Conservation (phyloP, 2,888 invertebrate species). For the Dasypogon diadema region DNA sequence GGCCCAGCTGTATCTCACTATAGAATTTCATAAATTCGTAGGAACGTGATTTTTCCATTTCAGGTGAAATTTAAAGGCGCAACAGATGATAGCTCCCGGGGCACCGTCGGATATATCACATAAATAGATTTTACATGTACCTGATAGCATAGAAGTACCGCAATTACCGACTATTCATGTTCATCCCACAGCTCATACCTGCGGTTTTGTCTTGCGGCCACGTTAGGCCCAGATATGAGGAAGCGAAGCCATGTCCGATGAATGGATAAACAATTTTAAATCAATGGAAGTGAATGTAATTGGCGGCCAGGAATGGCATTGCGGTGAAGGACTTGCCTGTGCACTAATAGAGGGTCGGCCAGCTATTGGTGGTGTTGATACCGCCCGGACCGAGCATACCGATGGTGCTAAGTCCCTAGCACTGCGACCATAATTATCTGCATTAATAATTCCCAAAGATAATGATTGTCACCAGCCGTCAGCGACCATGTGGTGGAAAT, state of each 20-base stretch:
- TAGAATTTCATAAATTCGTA: slow-evolving; percentile 18
- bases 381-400: background rate
- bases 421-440: slow-evolving; percentile 14
- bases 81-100: slow-evolving; percentile 16
- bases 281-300: slow-evolving; percentile 24
- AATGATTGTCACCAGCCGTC: slow-evolving; percentile 16
- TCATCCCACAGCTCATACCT: slow-evolving; percentile 15
- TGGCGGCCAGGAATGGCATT: background rate
- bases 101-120: background rate
- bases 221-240: background rate
- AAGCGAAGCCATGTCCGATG: background rate
- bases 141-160: slow-evolving; percentile 35
- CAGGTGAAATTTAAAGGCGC: slow-evolving; percentile 1
- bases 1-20: slow-evolving; percentile 6
- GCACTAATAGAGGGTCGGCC: background rate
- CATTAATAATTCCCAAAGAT: slow-evolving; percentile 34
- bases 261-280: slow-evolving; percentile 33
- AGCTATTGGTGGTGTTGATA: slow-evolving; percentile 19
- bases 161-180: slow-evolving; percentile 44
- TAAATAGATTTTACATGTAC: slow-evolving; percentile 41
- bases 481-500: too few relatives aligned
- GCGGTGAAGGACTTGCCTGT: background rate
- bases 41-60: slow-evolving; percentile 36
- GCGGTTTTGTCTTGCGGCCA: slow-evolving; percentile 37
- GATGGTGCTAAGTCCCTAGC: background rate